Percentiles rank a stretch among this genome's conserved stretches.
Evolutionary conservation across 1,140 invertebrate genomes (phyloP).

Genomic region (Sarcophaga peregrina): DNA sequence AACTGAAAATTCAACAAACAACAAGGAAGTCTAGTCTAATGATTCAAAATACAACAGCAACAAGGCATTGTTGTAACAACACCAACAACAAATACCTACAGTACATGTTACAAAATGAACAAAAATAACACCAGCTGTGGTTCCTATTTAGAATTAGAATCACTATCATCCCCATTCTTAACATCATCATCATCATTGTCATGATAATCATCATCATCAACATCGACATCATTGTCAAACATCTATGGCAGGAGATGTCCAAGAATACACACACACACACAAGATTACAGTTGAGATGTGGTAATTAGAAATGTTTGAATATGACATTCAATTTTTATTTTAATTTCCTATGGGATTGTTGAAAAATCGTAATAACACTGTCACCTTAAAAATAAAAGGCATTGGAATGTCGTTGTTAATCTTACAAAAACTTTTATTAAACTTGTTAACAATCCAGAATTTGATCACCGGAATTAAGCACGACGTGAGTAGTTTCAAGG

Average conservation of each 20-base stretch:
- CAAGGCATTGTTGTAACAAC: no score
- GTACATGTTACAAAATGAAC: neutral
- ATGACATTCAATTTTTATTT: no score
- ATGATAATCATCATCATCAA: neutral
- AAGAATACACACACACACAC: neutral
- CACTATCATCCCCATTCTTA: neutral
- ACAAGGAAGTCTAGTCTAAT: conserved; percentile 12
- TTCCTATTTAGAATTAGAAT: neutral
- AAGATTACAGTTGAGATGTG: no score
- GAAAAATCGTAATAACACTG: no score
- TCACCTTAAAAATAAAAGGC: no score
- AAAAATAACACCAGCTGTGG: conserved; percentile 9
- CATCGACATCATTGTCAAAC: neutral
- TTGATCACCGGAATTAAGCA: no score
- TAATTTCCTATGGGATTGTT: no score
- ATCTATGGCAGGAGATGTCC: neutral
- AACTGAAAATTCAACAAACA: conserved; percentile 6
- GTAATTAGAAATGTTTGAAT: no score
- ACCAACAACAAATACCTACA: conserved; percentile 7
- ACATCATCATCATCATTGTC: neutral
- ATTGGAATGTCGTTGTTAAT: no score
- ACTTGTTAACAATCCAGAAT: no score
- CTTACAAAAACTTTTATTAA: no score
- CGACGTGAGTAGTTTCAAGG: no score
- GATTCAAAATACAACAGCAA: conserved; percentile 22